These are phyloP conservation scores for Nothobranchius furzeri DNA, from an alignment of 2,113 vertebrate species.

Conservation along the genomic window DNA sequence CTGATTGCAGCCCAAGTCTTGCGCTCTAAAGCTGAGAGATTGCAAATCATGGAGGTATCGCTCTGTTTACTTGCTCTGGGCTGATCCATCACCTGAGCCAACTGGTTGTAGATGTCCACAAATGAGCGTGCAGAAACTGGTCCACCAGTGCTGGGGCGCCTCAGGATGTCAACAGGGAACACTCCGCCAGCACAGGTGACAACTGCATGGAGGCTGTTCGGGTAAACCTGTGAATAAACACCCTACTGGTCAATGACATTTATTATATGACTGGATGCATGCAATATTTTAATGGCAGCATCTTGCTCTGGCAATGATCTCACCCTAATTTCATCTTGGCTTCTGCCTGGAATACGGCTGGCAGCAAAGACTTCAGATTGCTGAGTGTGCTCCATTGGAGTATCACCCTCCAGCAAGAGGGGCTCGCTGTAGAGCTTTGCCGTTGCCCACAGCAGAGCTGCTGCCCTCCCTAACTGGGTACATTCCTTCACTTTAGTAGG, in stretches of 20 bases:
- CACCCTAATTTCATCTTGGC: conserved; percentile 77
- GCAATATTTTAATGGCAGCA: not conserved
- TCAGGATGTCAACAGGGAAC: conserved; percentile 76
- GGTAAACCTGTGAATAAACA: conserved; percentile 71
- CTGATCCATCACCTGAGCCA: conserved; percentile 60
- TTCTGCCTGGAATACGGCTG: conserved; percentile 74
- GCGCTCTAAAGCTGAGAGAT: conserved; percentile 73
- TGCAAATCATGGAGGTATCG: conserved; percentile 66
- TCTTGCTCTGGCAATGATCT: not conserved
- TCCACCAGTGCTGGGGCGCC: conserved; percentile 42
- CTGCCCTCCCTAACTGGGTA: conserved; percentile 70
- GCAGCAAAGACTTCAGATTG: conserved; percentile 79
- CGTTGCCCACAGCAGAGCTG: conserved; percentile 78
- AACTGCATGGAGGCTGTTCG: conserved; percentile 78
- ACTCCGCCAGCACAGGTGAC: conserved; percentile 71
- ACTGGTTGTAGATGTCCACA: conserved; percentile 73
- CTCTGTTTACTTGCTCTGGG: conserved; percentile 46
- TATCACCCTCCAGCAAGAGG: conserved; percentile 71
- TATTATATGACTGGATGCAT: not conserved
- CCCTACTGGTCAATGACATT: not conserved
- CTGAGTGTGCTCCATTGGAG: conserved; percentile 75
- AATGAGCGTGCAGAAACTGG: conserved; percentile 63
- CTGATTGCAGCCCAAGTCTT: conserved; percentile 71
- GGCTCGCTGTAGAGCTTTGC: conserved; percentile 77
- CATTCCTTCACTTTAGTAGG: conserved; percentile 51